Base-by-base conservation (phyloP, 1,140 invertebrate genomes). In the Drosophila navojoa region DNA sequence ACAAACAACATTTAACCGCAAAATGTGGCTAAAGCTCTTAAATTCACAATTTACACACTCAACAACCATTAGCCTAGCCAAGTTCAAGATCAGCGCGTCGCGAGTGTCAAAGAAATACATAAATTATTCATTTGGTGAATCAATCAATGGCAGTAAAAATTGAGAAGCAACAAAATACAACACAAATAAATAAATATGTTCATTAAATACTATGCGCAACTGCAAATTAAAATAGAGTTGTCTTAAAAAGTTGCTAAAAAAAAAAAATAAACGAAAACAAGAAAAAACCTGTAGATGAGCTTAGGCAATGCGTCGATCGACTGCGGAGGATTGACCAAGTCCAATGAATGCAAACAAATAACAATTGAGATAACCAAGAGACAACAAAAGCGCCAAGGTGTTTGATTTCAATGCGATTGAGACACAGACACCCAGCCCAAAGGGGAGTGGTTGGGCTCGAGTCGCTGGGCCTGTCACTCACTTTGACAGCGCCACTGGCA, bases 331-430 rank as follows among this genome's bases (percentile, higher is more conserved):
- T 81, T 82, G 79, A 69, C 61, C 79, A 82, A 81, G 71, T 75
- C 61, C 27, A 45, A 72, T 66, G 42, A 45, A 84, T 82, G 76
- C 79, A 85, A 85, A 80, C 68, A 85, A 44, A 64, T 9, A 71
- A 69, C 35, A 38, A 64, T 45, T 16, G 42, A 60, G 40, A 79
- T 38, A 68, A 29, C 62, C 45, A 19, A 68, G 45, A 53, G 45
- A 67, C 66, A 76, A 84, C 76, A 81, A 71, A 58, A 61, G 57
- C 40, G 13, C 49, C 72, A 85, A 84, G 81, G 67, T 80, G 69
- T 79, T 84, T 80, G 77, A 76, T 79, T 79, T 84, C 67, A 84
- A 79, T 54, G 76, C 49, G 52, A 71, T 76, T 72, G 73, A 66
- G 50, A 58, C 50, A 69, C 61, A 64, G 58, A 59, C 35, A 55